Base-by-base conservation (phyloP, 2,113 vertebrate species). In the Pao palembangensis region DNA sequence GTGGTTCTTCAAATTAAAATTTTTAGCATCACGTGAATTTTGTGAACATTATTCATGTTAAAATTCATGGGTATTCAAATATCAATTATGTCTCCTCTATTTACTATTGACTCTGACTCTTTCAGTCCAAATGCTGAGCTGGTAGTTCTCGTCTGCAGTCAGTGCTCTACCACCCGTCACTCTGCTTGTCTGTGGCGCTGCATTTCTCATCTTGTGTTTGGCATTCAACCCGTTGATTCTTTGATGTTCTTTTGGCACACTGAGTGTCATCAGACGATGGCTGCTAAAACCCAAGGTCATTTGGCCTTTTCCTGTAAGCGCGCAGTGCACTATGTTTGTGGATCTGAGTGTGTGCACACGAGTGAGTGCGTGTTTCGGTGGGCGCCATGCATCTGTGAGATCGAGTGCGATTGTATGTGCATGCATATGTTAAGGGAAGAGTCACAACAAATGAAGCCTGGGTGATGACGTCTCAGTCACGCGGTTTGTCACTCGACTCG, bases 181-280 rank as follows among this genome's bases (percentile, higher is more conserved):
- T 86, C 85, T 82, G 86, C 88, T 88, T 89, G 86, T 88, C 76
- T 86, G 86, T 88, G 86, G 82, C 73, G 76, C 79, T 84, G 75
- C 88, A 88, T 89, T 77, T 58, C 73, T 80, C 85, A 88, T 89
- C 79, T 67, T 86, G 85, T 89, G 82, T 89, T 89, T 89, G 88
- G 76, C 88, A 85, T 89, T 79, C 67, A 80, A 85, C 73, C 74
- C 54, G 75, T 82, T 64, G 64, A 82, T 82, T 80, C 83, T 81
- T 88, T 84, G 79, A 82, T 89, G 85, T 89, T 82, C 72, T 85
- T 73, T 71, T 81, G 83, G 86, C 77, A 81, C 85, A 87, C 80
- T 85, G 81, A 88, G 82, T 88, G 81, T 86, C 80, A 76, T 87
- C 84, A 84, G 86, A 80, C 86, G 85, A 85, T 79, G 80, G 79